Conservation (phyloP, 2,113 vertebrate genomes). For the Tympanuchus pallidicinctus region DNA sequence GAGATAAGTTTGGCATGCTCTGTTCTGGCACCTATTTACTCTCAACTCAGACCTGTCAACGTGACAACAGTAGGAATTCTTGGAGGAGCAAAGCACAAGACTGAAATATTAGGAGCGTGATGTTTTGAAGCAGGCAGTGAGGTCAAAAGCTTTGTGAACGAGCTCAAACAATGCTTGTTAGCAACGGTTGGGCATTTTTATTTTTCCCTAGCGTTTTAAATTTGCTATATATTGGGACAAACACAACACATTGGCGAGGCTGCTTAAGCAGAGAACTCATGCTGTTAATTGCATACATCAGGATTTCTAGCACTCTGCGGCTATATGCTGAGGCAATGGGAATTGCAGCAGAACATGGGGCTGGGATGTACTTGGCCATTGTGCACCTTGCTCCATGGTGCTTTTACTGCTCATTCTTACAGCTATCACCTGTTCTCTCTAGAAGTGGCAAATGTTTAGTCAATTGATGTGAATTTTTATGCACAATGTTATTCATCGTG, state of each 20-base stretch:
- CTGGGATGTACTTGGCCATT: rapidly evolving
- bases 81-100: not conserved
- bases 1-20: not conserved
- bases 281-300: not conserved
- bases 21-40: not conserved
- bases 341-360: not conserved
- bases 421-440: not conserved
- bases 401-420: not conserved
- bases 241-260: not conserved
- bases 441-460: not conserved
- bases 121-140: not conserved
- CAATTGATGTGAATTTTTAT: not conserved
- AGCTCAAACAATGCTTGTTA: not conserved
- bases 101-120: not conserved
- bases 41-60: not conserved
- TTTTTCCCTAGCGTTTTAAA: not conserved
- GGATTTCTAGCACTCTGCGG: not conserved
- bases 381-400: not conserved
- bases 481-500: not conserved
- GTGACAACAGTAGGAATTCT: not conserved
- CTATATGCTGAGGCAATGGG: rapidly evolving
- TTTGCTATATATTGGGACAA: not conserved
- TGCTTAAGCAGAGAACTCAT: not conserved
- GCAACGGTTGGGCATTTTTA: not conserved
- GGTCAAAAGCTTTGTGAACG: not conserved